Evolutionary conservation across 2,797 vertebrate genomes (phyloP).

Genomic region (Catamblyrhynchus diadema): DNA sequence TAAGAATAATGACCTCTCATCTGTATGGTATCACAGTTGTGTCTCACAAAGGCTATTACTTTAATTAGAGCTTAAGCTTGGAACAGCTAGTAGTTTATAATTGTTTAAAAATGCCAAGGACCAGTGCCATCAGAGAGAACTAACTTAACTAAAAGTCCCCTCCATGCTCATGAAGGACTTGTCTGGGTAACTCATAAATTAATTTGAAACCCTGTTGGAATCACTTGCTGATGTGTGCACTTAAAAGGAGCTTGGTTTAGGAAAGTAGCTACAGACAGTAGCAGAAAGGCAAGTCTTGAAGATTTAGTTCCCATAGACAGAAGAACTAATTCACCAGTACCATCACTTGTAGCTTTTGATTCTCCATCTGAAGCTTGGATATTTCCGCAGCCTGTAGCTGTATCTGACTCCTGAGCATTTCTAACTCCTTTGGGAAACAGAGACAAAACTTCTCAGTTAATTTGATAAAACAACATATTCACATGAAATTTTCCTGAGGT

Average conservation of each 20-base stretch:
- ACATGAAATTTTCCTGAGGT: background rate
- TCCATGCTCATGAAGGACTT: background rate
- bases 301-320: background rate
- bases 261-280: background rate
- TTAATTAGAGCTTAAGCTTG: background rate
- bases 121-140: background rate
- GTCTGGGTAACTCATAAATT: background rate
- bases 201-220: background rate
- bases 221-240: background rate
- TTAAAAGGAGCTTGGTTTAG: background rate
- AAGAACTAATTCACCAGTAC: slow-evolving; percentile 72
- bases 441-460: background rate
- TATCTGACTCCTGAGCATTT: slow-evolving; percentile 81
- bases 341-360: slow-evolving; percentile 80
- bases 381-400: slow-evolving; percentile 84
- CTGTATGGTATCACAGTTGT: background rate
- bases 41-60: background rate
- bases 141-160: background rate
- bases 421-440: slow-evolving; percentile 80
- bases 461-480: background rate
- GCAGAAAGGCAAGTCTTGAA: background rate
- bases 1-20: background rate
- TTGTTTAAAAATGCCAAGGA: background rate
- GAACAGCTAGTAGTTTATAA: background rate
- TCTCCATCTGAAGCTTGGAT: slow-evolving; percentile 82